Conservation (phyloP, 1,140 invertebrate genomes). For the Papilio polyxenes region DNA sequence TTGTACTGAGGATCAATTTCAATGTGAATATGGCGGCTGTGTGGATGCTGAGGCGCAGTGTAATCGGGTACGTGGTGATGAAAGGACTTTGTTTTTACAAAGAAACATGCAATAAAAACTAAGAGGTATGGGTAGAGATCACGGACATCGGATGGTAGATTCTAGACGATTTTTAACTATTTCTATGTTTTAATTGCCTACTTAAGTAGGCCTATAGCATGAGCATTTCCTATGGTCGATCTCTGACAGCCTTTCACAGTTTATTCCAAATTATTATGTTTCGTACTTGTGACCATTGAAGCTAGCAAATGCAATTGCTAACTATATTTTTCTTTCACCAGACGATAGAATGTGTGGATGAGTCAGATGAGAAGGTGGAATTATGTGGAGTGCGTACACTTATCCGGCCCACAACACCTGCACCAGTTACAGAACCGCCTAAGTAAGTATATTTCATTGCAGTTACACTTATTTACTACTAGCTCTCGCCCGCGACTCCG, state of each 20-base stretch:
- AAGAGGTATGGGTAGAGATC: too few relatives aligned
- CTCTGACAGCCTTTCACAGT: too few relatives aligned
- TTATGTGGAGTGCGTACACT: slow-evolving; percentile 19
- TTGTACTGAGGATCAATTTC: slow-evolving; percentile 67
- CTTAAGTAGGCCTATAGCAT: too few relatives aligned
- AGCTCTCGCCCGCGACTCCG: too few relatives aligned
- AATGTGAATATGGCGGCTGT: slow-evolving; percentile 67
- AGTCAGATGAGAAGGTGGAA: slow-evolving; percentile 40
- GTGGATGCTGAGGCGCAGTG: slow-evolving; percentile 71
- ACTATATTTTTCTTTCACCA: slow-evolving; percentile 13
- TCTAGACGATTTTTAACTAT: too few relatives aligned
- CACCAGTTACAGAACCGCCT: slow-evolving; percentile 12
- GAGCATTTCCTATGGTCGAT: too few relatives aligned
- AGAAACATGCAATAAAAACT: too few relatives aligned
- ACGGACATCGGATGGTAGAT: too few relatives aligned
- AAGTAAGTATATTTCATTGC: slow-evolving; percentile 1
- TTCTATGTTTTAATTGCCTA: too few relatives aligned
- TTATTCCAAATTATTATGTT: neutral
- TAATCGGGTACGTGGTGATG: slow-evolving; percentile 47
- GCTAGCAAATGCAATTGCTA: neutral
- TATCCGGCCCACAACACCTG: neutral
- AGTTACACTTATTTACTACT: neutral
- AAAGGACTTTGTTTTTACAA: too few relatives aligned
- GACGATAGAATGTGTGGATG: slow-evolving; percentile 41
- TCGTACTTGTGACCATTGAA: neutral